A percentile compares a stretch with the other conserved stretches of the same genome.
These are phyloP conservation scores for Argyrosomus japonicus DNA, from an alignment of 2,113 vertebrate species.

Conservation along the genomic window DNA sequence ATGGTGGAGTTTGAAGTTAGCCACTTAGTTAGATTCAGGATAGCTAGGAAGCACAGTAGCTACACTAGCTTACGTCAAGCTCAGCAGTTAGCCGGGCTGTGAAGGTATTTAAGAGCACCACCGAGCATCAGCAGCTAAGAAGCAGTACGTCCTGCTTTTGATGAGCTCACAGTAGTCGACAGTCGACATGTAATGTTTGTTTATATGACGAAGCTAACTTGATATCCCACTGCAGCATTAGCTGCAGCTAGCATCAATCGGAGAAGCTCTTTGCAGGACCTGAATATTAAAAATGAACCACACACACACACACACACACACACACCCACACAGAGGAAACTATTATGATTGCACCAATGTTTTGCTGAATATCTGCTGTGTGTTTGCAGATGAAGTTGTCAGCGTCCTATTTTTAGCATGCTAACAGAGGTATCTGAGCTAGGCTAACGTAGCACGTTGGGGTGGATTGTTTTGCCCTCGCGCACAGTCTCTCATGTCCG, in stretches of 20 bases:
- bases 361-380: neutral
- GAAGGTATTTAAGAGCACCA: neutral
- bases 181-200: neutral
- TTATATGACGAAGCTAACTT: neutral
- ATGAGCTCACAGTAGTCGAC: neutral
- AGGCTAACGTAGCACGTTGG: neutral
- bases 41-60: conserved; percentile 22
- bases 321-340: neutral
- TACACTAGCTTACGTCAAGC: conserved; percentile 26
- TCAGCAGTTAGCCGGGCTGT: neutral
- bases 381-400: neutral
- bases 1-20: neutral
- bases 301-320: neutral
- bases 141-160: neutral
- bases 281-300: neutral
- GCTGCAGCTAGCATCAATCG: neutral
- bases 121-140: neutral
- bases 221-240: conserved; percentile 3
- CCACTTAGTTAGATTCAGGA: neutral
- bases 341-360: neutral
- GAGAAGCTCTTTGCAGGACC: neutral
- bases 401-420: neutral
- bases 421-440: neutral
- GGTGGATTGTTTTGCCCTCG: conserved; percentile 24
- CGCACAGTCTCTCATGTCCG: neutral